Conservation (phyloP, 64 coral and sea anemone species). For the Orbicella faveolata region DNA sequence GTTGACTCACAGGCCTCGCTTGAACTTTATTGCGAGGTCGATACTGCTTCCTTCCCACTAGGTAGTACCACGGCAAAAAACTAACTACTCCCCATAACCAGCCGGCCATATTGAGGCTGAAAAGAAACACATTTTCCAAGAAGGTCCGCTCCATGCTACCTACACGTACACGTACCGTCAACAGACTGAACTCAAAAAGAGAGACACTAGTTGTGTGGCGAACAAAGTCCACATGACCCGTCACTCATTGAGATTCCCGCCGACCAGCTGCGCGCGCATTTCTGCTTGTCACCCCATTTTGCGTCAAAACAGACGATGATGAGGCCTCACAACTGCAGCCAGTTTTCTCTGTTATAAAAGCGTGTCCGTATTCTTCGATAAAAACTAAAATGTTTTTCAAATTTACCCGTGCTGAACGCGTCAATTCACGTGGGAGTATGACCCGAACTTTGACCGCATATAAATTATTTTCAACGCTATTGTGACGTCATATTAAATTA, state of each 20-base stretch:
- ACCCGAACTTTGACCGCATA: too few relatives aligned
- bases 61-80: conserved; percentile 93
- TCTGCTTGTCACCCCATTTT: background rate
- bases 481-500: too few relatives aligned
- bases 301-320: background rate
- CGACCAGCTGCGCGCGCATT: conserved; percentile 51
- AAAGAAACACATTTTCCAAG: conserved; percentile 86
- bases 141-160: conserved; percentile 72
- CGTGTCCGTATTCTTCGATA: too few relatives aligned
- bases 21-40: conserved; percentile 58
- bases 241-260: conserved; percentile 12
- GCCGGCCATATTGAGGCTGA: conserved; percentile 82
- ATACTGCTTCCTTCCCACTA: conserved; percentile 73
- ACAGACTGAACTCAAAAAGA: background rate
- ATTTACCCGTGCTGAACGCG: too few relatives aligned
- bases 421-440: too few relatives aligned
- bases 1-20: conserved; percentile 66
- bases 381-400: too few relatives aligned
- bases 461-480: too few relatives aligned
- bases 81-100: conserved; percentile 90
- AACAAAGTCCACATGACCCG: conserved; percentile 64
- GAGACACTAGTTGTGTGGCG: background rate
- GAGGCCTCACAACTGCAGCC: too few relatives aligned
- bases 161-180: background rate
- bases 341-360: too few relatives aligned